Percentiles rank a stretch among this genome's conserved stretches.
phyloP scores from a whole-genome alignment of 2,113 vertebrate genomes.

The Ornithorhynchus anatinus region DNA sequence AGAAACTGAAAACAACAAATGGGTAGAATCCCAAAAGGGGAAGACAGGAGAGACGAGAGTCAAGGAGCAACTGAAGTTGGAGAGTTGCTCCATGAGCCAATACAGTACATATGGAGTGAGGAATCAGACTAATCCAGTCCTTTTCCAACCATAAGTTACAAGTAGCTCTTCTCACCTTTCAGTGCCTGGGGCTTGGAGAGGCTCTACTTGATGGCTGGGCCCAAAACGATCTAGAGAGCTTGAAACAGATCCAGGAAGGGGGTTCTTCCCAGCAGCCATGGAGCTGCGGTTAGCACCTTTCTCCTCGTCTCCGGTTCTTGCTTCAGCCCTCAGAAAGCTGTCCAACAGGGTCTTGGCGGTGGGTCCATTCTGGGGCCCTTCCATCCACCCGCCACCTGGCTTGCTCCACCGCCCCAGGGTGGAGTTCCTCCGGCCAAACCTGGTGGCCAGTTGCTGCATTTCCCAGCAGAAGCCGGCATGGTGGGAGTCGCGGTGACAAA shows the following conservation, averaged over 20 bases:
- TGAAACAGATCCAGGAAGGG: slow-evolving; percentile 55
- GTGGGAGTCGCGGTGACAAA: slow-evolving; percentile 42
- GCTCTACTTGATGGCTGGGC: slow-evolving; percentile 64
- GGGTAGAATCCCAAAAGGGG: too few species aligned
- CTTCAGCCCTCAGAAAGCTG: slow-evolving; percentile 45
- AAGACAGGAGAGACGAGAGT: too few species aligned
- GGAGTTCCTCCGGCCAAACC: slow-evolving; percentile 25
- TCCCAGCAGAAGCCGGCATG: slow-evolving; percentile 58
- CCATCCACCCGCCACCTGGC: slow-evolving; percentile 13
- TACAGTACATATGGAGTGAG: too few species aligned
- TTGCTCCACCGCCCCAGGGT: not conserved
- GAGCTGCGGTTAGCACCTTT: slow-evolving; percentile 51
- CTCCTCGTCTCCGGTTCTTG: slow-evolving; percentile 41
- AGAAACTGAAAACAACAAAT: too few species aligned
- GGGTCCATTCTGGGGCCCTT: not conserved
- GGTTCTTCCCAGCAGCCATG: slow-evolving; percentile 45
- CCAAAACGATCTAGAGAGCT: slow-evolving; percentile 19
- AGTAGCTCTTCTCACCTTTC: slow-evolving; percentile 72
- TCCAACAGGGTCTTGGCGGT: slow-evolving; percentile 42
- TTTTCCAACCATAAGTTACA: not conserved
- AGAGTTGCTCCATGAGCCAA: too few species aligned
- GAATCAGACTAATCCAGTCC: too few species aligned
- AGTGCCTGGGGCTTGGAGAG: slow-evolving; percentile 69
- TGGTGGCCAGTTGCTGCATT: slow-evolving; percentile 41
- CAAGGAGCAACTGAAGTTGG: too few species aligned